Evolutionary conservation across 1,140 invertebrate species (phyloP).

Genomic region (Lepidurus arcticus): DNA sequence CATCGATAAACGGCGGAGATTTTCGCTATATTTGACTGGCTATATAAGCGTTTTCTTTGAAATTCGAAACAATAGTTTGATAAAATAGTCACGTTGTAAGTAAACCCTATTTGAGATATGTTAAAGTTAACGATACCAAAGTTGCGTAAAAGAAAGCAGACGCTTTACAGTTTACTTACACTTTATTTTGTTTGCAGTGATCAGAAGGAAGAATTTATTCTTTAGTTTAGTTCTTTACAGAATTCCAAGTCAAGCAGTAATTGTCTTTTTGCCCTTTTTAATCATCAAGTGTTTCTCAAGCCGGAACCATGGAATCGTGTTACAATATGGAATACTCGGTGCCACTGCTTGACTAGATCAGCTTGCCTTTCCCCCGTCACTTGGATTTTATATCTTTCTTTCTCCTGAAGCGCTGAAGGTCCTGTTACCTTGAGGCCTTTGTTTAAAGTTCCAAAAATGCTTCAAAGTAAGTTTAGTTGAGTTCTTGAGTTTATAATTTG

Average conservation of each 20-base stretch:
- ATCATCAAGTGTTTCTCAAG: background rate
- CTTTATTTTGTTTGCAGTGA: conserved; percentile 11
- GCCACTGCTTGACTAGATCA: background rate
- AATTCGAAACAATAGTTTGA: background rate
- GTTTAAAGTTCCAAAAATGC: background rate
- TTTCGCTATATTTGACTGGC: conserved; percentile 9
- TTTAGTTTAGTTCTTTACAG: too few species aligned
- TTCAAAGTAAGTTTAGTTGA: background rate
- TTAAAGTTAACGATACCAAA: too few species aligned
- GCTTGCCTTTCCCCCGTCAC: conserved; percentile 12
- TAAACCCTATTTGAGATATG: background rate
- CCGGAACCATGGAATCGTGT: conserved; percentile 9
- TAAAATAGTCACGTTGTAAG: background rate
- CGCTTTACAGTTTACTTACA: too few species aligned
- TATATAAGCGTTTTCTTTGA: background rate
- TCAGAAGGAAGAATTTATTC: background rate
- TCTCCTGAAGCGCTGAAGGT: background rate
- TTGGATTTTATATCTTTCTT: background rate
- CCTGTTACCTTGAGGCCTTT: background rate
- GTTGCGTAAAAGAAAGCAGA: too few species aligned
- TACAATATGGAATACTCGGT: conserved; percentile 15
- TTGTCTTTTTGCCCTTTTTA: background rate
- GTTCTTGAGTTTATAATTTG: too few species aligned
- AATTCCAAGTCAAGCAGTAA: too few species aligned
- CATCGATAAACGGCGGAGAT: conserved; percentile 20